Evolutionary conservation across 1,140 invertebrate species (phyloP).

Genomic region (Saxidomus purpurata): DNA sequence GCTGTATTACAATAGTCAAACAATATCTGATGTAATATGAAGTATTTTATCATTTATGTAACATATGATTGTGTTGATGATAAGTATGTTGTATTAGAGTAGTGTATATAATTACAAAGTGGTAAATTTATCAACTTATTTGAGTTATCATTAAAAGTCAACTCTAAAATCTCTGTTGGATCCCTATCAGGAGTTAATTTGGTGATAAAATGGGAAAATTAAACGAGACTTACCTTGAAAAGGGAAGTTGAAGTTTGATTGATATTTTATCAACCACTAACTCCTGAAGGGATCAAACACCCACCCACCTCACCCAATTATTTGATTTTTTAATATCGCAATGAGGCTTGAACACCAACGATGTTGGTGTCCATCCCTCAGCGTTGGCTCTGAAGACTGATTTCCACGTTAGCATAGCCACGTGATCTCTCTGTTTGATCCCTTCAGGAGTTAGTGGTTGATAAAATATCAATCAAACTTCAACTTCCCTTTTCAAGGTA

Average conservation of each 20-base stretch:
- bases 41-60: background rate
- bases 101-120: background rate
- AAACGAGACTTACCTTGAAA: too few species aligned
- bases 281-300: too few species aligned
- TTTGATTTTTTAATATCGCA: background rate
- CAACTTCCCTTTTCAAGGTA: too few species aligned
- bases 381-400: background rate
- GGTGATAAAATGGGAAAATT: too few species aligned
- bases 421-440: too few species aligned
- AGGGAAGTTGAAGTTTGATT: too few species aligned
- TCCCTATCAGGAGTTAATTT: too few species aligned
- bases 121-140: background rate
- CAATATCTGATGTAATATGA: background rate
- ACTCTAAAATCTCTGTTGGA: too few species aligned
- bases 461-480: too few species aligned
- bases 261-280: too few species aligned
- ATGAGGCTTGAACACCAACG: background rate
- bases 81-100: background rate
- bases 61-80: background rate
- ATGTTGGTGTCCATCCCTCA: background rate
- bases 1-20: background rate
- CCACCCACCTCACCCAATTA: background rate
- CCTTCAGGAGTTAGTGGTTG: too few species aligned
- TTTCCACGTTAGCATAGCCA: too few species aligned
- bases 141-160: background rate